Evolutionary conservation across 2,797 vertebrate genomes (phyloP).

Genomic region (Sebastes oblongus): DNA sequence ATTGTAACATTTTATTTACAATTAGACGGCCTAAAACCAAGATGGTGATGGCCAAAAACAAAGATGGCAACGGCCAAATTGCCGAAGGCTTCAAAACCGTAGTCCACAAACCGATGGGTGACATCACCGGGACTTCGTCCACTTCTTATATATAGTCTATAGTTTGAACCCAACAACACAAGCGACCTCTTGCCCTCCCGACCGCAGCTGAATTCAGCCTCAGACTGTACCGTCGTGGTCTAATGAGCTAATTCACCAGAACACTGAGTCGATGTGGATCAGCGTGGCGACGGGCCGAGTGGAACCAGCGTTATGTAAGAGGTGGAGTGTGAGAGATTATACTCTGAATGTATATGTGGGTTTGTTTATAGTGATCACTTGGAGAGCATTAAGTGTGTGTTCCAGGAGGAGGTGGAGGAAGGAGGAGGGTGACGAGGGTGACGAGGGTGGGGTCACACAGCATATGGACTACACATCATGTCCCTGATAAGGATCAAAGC

Average conservation of each 20-base stretch:
- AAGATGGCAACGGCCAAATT: too few relatives aligned
- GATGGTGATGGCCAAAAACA: too few relatives aligned
- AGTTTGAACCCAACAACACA: background rate
- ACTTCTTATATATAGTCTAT: background rate
- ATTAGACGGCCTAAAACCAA: too few relatives aligned
- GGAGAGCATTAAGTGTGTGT: background rate
- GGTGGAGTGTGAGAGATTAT: background rate
- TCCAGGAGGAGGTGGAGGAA: background rate
- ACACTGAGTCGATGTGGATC: background rate
- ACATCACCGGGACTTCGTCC: background rate
- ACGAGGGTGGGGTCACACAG: constrained; percentile 50
- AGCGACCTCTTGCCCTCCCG: background rate
- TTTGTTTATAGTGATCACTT: constrained; percentile 40
- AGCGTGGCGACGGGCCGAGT: background rate
- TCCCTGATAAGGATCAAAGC: constrained; percentile 74
- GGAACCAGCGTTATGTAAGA: constrained; percentile 1
- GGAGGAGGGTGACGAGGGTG: background rate
- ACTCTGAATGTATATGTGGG: background rate
- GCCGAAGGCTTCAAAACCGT: too few relatives aligned
- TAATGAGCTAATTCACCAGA: constrained; percentile 7
- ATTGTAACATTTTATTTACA: too few relatives aligned
- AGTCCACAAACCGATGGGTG: background rate
- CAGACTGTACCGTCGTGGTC: background rate
- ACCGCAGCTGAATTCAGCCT: background rate
- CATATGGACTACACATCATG: constrained; percentile 75